Evolutionary conservation across 2,888 invertebrate species (phyloP), one percentile per base, ranked within the genome.

Genomic region (Chirona hameri): DNA sequence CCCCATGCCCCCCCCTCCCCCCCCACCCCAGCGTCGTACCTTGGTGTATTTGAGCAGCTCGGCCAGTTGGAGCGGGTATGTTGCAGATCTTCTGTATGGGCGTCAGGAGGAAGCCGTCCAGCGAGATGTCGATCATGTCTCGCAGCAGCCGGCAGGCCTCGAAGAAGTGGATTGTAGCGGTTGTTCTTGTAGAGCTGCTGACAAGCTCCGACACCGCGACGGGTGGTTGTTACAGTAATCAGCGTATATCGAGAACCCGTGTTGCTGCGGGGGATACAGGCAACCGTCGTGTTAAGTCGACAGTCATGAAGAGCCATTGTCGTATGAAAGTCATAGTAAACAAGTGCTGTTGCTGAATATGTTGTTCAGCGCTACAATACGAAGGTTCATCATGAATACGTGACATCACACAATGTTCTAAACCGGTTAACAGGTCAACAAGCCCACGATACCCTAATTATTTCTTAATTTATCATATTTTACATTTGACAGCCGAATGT

Each of bases 41-140:
- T 90, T 90, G 4, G 93, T 93, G 86, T 93, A 93, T 86, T 95
- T 95, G 82, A 95, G 90, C 84, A 96, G 90, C 88, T 96, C 95
- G 48, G 92, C 93, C 85, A 96, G 89, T 87, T 95, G 95, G 82
- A 96, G 90, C 21, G 95, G 95, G 88, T 96, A 96, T 87, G n/a
- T 95, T 94, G 89, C 95, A 96, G 86, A 96, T 95, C 88, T 95
- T 92, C 88, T 96, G 95, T 82, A 96, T 94, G 0, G 95, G 95
- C 21, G 95, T 94, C 81, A 96, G 89, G 81, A 96, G 89, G 89
- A 95, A 95, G 55, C 95, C 95, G 86, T 95, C 95, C 79, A 96
- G 89, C 21, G 95, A 93, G 79, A 96, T 92, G 87, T 95, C 94
- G 82, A 94, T 94, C 87, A 96, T 91, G 84, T 94, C 93, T 85